Percentiles rank a stretch among this genome's conserved stretches.
These are phyloP conservation scores for Cepphus grylle DNA, from an alignment of 2,113 vertebrate species.

Conservation along the genomic window DNA sequence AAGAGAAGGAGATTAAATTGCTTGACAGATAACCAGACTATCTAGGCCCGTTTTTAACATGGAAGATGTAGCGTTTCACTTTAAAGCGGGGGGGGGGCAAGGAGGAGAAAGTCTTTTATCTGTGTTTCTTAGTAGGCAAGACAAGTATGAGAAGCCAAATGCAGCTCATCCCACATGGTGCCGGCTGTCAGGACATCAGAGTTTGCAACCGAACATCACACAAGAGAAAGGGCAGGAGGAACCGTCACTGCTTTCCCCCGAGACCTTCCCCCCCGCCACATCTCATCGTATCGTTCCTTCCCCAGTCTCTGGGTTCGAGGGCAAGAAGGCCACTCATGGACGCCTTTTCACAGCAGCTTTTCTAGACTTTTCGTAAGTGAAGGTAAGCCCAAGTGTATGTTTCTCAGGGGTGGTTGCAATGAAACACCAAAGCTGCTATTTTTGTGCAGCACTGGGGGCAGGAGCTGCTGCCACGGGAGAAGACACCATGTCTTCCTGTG, in stretches of 20 bases:
- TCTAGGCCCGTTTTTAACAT: background rate
- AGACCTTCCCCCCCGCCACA: background rate
- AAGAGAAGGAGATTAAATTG: background rate
- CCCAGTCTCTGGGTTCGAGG: accelerated
- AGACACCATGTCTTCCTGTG: background rate
- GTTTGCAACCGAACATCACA: background rate
- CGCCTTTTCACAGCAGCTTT: background rate
- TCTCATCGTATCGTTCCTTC: background rate
- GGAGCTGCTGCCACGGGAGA: background rate
- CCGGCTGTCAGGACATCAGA: background rate
- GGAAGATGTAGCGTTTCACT: background rate
- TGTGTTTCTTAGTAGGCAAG: background rate
- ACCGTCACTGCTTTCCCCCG: accelerated
- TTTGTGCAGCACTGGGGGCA: background rate
- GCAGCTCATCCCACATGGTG: background rate
- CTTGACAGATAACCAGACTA: background rate
- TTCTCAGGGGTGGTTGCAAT: background rate
- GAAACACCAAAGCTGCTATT: background rate
- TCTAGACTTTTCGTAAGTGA: background rate
- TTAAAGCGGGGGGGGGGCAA: background rate
- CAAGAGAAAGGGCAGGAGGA: background rate
- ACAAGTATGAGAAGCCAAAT: background rate
- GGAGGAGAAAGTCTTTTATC: background rate
- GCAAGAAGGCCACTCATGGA: background rate
- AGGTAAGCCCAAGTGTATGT: background rate